A percentile compares a stretch with the other conserved stretches of the same genome.
Conservation (phyloP, 1,140 invertebrate species). For the Brachionus asplanchnoidis region DNA sequence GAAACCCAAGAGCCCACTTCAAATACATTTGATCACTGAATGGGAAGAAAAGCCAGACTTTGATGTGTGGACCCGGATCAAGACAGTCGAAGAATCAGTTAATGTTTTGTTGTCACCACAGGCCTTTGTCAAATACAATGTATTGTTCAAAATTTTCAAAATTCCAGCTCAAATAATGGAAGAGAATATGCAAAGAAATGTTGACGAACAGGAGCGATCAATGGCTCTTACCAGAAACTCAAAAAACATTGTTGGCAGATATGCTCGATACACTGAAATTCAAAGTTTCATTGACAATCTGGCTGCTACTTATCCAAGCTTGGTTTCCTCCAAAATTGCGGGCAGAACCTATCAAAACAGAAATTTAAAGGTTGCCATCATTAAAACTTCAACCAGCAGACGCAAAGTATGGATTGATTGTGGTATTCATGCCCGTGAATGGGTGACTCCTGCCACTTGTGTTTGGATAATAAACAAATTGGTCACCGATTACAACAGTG, state of each 20-base stretch:
- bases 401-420: constrained; percentile 33
- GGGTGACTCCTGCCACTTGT: constrained; percentile 51
- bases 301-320: neutral
- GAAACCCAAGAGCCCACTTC: neutral
- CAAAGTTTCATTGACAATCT: constrained; percentile 37
- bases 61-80: constrained; percentile 27
- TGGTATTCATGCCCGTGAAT: constrained; percentile 47
- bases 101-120: constrained; percentile 18
- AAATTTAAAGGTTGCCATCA: constrained; percentile 16
- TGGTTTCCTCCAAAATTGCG: neutral
- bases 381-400: neutral
- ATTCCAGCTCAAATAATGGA: neutral
- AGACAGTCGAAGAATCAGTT: constrained; percentile 7
- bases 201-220: constrained; percentile 23
- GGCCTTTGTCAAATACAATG: constrained; percentile 20
- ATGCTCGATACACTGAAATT: constrained; percentile 16
- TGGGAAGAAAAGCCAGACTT: constrained; percentile 10
- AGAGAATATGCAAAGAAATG: constrained; percentile 15
- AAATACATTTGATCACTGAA: neutral
- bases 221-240: neutral
- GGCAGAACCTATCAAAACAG: constrained; percentile 20
- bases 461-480: constrained; percentile 37
- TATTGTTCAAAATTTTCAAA: neutral
- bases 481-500: neutral
- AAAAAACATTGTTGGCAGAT: constrained; percentile 8